Evolutionary conservation across 2,113 vertebrate species (phyloP).

Genomic region (cattle (Bos taurus)): ARS-UCD2.0 NC_037339.1:54877501-54878000

Average conservation of each 20-base stretch:
- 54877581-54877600: not conserved
- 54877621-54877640: not conserved
- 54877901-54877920: not conserved
- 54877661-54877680: not conserved
- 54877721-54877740: not conserved
- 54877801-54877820: not conserved
- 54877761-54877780: not conserved
- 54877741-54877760: not conserved
- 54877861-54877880: not conserved
- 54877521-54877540: not conserved
- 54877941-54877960: not conserved
- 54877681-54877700: not conserved
- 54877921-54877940: not conserved
- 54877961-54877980: not conserved
- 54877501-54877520: not conserved
- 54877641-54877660: not conserved
- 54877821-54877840: not conserved
- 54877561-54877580: not conserved
- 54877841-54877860: not conserved
- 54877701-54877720: not conserved
- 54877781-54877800: not conserved
- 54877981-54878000: not conserved
- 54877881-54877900: not conserved
- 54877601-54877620: not conserved
- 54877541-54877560: not conserved